These are phyloP conservation scores for Girardinus metallicus DNA, from an alignment of 2,797 vertebrate genomes.

Conservation along the genomic window DNA sequence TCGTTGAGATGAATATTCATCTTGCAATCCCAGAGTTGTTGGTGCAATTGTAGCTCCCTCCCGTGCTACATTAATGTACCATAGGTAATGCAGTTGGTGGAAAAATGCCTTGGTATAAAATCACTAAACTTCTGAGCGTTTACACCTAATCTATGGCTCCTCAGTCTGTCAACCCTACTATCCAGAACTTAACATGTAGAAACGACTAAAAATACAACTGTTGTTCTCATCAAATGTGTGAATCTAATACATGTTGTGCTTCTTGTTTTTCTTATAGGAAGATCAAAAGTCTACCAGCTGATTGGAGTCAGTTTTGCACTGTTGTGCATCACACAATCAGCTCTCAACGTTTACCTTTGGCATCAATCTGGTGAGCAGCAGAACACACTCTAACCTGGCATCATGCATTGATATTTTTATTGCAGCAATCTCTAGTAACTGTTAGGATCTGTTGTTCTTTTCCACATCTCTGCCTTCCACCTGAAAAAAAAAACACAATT, in stretches of 20 bases:
- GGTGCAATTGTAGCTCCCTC: not conserved
- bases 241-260: not conserved
- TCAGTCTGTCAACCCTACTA: not conserved
- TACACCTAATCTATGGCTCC: not conserved
- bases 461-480: not conserved
- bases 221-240: not conserved
- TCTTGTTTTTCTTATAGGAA: slow-evolving; percentile 7
- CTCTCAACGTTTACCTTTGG: slow-evolving; percentile 14
- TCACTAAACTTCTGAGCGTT: not conserved
- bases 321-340: slow-evolving; percentile 23
- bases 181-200: not conserved
- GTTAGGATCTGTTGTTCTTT: not conserved
- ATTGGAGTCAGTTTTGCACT: slow-evolving; percentile 39
- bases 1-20: not conserved
- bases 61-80: not conserved
- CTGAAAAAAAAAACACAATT: not conserved
- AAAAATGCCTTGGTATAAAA: not conserved
- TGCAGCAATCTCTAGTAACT: not conserved
- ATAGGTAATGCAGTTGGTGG: not conserved
- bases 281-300: not conserved
- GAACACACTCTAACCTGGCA: not conserved
- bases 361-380: slow-evolving; percentile 12
- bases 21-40: not conserved
- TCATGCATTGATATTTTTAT: not conserved
- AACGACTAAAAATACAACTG: not conserved